Evolutionary conservation across 2,888 invertebrate species (phyloP).

Genomic region (Hylaea fasciaria): DNA sequence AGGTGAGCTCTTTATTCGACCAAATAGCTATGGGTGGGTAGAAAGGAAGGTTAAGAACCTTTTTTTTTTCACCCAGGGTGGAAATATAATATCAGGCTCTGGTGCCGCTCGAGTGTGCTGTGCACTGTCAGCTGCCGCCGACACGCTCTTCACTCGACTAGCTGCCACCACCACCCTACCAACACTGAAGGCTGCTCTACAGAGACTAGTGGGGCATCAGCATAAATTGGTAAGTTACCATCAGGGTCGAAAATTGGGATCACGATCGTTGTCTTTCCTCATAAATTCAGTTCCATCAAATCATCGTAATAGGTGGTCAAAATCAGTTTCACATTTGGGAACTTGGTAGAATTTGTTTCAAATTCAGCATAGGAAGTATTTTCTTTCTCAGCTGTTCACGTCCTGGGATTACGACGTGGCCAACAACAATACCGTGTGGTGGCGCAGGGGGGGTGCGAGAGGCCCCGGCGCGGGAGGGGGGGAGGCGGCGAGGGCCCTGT

Average conservation of each 20-base stretch:
- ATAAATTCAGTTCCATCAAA: too few species aligned
- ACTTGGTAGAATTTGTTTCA: neutral
- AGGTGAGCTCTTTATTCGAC: constrained; percentile 57
- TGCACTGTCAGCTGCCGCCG: constrained; percentile 94
- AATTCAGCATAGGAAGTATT: neutral
- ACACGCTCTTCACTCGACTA: constrained; percentile 95
- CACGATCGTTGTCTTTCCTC: too few species aligned
- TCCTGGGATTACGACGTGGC: constrained; percentile 67
- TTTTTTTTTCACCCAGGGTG: constrained; percentile 56
- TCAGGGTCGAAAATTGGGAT: too few species aligned
- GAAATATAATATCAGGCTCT: constrained; percentile 88
- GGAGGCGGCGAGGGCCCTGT: constrained; percentile 85
- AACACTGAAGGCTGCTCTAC: constrained; percentile 92
- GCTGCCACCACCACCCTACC: constrained; percentile 94
- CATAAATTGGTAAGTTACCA: constrained; percentile 87
- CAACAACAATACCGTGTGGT: constrained; percentile 64
- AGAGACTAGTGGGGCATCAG: constrained; percentile 93
- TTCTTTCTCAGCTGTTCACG: constrained; percentile 60
- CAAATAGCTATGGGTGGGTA: too few species aligned
- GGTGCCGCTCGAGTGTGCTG: constrained; percentile 96
- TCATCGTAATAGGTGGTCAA: neutral
- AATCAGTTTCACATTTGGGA: neutral
- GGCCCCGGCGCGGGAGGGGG: constrained; percentile 47
- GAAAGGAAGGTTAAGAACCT: too few species aligned
- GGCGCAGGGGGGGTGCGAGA: constrained; percentile 53